Conservation (phyloP, 2,113 vertebrate genomes). For the Caretta caretta region DNA sequence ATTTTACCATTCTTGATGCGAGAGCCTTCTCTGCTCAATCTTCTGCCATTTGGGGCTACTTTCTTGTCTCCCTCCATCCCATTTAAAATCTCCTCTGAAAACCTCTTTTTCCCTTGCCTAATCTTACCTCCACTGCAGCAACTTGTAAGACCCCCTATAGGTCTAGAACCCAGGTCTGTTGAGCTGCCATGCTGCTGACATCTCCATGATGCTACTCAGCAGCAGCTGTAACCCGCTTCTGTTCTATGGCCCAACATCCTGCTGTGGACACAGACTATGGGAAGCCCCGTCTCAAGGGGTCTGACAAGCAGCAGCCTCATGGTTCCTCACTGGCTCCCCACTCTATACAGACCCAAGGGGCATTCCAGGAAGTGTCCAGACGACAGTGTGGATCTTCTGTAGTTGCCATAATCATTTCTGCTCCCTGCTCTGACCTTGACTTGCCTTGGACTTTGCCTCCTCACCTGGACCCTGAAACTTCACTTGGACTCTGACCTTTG, state of each 20-base stretch:
- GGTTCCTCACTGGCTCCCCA: background rate
- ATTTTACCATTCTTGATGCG: background rate
- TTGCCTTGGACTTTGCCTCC: background rate
- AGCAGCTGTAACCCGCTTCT: background rate
- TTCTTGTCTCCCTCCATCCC: background rate
- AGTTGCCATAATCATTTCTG: background rate
- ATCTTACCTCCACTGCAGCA: background rate
- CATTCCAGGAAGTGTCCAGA: background rate
- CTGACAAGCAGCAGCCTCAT: background rate
- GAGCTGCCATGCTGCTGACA: background rate
- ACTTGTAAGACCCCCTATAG: accelerated
- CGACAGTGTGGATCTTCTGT: background rate
- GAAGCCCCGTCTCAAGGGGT: background rate
- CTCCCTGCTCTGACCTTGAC: background rate
- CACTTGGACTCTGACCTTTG: background rate
- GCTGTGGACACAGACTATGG: background rate
- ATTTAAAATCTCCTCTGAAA: background rate
- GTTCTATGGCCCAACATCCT: background rate
- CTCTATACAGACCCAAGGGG: background rate
- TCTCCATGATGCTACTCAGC: background rate
- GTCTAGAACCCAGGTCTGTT: background rate
- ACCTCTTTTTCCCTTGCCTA: background rate
- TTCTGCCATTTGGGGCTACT: background rate
- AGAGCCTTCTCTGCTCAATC: background rate
- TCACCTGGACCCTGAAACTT: background rate